Evolutionary conservation across 2,797 vertebrate species (phyloP).

Genomic region (Gorsachius magnificus): DNA sequence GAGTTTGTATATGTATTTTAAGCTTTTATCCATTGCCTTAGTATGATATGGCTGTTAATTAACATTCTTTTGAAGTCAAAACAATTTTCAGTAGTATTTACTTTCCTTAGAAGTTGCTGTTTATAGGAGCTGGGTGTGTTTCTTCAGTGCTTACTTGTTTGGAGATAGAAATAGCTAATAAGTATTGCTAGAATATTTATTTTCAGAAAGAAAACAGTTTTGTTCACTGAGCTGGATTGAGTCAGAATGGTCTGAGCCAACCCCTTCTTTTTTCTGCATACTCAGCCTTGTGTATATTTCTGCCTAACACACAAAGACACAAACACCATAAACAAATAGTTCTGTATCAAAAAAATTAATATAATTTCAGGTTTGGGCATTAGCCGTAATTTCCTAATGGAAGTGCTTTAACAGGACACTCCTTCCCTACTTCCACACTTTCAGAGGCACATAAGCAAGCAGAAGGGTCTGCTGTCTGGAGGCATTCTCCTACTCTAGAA

Average conservation of each 20-base stretch:
- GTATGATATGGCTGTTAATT: neutral
- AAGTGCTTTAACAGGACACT: neutral
- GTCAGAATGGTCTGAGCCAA: neutral
- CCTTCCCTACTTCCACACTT: neutral
- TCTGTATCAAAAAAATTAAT: neutral
- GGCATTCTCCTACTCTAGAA: neutral
- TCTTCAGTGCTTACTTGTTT: neutral
- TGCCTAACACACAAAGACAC: neutral
- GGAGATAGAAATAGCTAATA: neutral
- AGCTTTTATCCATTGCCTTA: neutral
- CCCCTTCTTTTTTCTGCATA: neutral
- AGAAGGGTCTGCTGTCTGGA: neutral
- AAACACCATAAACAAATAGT: neutral
- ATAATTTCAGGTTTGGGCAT: neutral
- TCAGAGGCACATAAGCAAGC: neutral
- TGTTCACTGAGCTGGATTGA: neutral
- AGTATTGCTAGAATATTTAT: constrained; percentile 24
- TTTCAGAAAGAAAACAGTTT: constrained; percentile 1
- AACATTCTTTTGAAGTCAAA: neutral
- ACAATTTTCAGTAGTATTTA: neutral
- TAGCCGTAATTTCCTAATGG: neutral
- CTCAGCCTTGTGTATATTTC: neutral
- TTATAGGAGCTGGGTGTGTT: neutral
- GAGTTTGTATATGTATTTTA: neutral
- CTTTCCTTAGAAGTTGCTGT: neutral